Evolutionary conservation across 1,140 invertebrate species (phyloP).

Genomic region (Caenorhabditis remanei): DNA sequence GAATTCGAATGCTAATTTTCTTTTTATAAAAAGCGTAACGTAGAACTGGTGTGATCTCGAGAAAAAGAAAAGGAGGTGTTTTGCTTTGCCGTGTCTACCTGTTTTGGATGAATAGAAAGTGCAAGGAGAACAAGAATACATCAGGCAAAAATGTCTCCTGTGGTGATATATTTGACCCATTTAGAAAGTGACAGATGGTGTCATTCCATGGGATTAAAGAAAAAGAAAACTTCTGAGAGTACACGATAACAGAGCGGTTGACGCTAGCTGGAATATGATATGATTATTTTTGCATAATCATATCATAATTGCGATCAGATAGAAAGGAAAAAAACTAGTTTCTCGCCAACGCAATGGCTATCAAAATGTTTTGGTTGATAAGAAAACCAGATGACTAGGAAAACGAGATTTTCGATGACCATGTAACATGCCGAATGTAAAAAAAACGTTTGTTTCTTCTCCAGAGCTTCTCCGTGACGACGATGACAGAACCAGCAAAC

Average conservation of each 20-base stretch:
- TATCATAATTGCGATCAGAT: no score
- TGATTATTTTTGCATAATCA: no score
- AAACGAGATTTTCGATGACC: no score
- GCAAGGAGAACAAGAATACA: slow-evolving; percentile 18
- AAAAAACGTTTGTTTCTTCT: slow-evolving; percentile 79
- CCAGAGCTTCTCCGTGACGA: slow-evolving; percentile 84
- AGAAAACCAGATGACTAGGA: no score
- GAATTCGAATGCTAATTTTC: slow-evolving; percentile 55
- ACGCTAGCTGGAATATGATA: no score
- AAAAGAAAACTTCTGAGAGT: no score
- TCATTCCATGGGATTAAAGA: background rate
- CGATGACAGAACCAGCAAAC: slow-evolving; percentile 83
- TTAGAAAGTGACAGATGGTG: slow-evolving; percentile 2
- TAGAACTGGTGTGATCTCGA: slow-evolving; percentile 39
- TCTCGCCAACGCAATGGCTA: no score
- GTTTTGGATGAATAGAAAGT: slow-evolving; percentile 49
- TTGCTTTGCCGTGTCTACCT: slow-evolving; percentile 22
- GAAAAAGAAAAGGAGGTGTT: background rate
- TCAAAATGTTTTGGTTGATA: no score
- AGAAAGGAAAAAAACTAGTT: no score
- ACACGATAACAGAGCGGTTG: no score
- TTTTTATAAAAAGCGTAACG: slow-evolving; percentile 77
- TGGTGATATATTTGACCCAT: slow-evolving; percentile 42
- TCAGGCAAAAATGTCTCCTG: background rate
- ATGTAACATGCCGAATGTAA: no score